Conservation (phyloP, 2,888 invertebrate genomes). For the Selenia dentaria region DNA sequence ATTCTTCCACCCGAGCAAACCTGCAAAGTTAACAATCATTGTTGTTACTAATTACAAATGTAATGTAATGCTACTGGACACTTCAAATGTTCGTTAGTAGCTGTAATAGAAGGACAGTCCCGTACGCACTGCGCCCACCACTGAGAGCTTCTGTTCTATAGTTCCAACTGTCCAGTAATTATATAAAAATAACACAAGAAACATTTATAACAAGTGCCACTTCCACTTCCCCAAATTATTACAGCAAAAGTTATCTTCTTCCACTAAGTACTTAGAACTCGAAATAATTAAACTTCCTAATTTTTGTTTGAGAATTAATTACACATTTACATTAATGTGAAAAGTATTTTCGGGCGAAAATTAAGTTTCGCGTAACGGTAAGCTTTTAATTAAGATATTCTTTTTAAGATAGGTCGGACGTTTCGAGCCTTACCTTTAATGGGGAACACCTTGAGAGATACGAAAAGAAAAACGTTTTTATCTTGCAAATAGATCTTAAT, state of each 20-base stretch:
- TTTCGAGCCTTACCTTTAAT: constrained; percentile 17
- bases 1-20: too few species aligned
- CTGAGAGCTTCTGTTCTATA: too few species aligned
- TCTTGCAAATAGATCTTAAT: not conserved
- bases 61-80: too few species aligned
- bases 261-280: constrained; percentile 14
- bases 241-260: not conserved
- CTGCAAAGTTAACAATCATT: too few species aligned
- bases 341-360: constrained; percentile 33
- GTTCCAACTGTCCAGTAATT: too few species aligned
- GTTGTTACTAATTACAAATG: too few species aligned
- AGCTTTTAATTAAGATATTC: constrained; percentile 36
- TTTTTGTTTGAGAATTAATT: constrained; percentile 36
- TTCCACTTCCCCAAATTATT: constrained; percentile 1
- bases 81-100: too few species aligned
- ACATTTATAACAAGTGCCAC: constrained; percentile 1
- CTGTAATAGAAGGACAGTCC: too few species aligned
- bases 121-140: too few species aligned
- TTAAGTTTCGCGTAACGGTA: constrained; percentile 30
- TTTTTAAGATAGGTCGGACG: constrained; percentile 28
- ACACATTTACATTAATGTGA: constrained; percentile 37
- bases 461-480: not conserved
- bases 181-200: too few species aligned
- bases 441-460: constrained; percentile 19
- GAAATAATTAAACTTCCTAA: constrained; percentile 30